Evolutionary conservation across 2,797 vertebrate genomes (phyloP), one percentile per base, ranked within the genome.

Genomic region (Eremophila alpestris): DNA sequence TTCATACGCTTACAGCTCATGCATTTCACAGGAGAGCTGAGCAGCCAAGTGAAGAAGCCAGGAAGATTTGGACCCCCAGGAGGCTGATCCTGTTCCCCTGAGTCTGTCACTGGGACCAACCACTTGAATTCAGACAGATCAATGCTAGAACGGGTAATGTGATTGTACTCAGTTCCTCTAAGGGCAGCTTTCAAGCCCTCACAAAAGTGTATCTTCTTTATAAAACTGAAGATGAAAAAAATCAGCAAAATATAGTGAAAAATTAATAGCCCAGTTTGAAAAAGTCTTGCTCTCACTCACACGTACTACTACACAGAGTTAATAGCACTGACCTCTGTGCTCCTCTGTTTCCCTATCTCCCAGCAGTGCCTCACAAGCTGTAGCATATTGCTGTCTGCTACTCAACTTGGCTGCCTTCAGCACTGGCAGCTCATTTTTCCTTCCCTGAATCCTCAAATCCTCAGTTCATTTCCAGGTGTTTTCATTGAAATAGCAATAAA

Each of bases 251-350:
- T 87, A 78, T 1, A 7, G 58, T 76, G 81, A 94, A 95, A 95
- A 92, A 14, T 27, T 83, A 88, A 81, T 74, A 83, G 16, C 40
- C 59, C 29, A 4, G 54, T 65, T 89, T 83, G 69, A 93, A 94
- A 81, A 62, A 69, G 65, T 16, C 40, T 27, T 63, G 10, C 18
- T 73, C 23, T 62, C 55, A 48, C 36, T 87, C 82, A 83, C 29
- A 49, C 54, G 56, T 55, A 78, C 58, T 82, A 75, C 55, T 67
- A 83, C 68, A 75, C 56, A 59, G 34, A 89, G 56, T 79, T 95
- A 85, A 94, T 63, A 86, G 79, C 51, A 38, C 76, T 97, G 94
- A 96, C 87, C 93, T 94, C 73, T 55, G 45, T 88, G 84, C 87
- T 91, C 73, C 62, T 88, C 73, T 83, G 58, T 78, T 90, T 67